Evolutionary conservation across 2,888 invertebrate species (phyloP).

Genomic region (Bimastos eiseni): DNA sequence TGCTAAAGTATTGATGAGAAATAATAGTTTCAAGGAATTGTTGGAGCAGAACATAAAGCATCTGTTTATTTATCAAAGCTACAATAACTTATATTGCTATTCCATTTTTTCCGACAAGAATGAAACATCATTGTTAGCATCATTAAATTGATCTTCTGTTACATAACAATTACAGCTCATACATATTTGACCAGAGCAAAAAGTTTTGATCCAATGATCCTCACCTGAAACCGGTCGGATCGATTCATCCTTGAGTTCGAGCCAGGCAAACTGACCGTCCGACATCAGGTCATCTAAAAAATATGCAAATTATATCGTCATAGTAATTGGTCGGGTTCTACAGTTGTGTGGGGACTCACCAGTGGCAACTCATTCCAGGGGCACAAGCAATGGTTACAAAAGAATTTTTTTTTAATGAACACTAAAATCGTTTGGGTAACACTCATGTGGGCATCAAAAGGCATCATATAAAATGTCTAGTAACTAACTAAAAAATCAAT

Average conservation of each 20-base stretch:
- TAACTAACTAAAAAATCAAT: neutral
- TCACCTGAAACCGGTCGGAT: conserved; percentile 15
- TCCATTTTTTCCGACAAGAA: no score
- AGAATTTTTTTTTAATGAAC: neutral
- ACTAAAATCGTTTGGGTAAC: neutral
- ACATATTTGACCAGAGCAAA: neutral
- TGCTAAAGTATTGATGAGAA: no score
- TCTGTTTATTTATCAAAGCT: no score
- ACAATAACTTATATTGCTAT: no score
- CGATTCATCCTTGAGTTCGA: conserved; percentile 3
- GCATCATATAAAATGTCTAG: neutral
- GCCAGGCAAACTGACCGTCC: neutral
- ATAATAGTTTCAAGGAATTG: no score
- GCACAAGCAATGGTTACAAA: neutral
- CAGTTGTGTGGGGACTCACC: neutral
- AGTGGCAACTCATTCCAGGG: neutral
- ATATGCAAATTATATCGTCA: neutral
- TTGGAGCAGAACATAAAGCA: no score
- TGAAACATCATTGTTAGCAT: no score
- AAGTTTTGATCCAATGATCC: neutral
- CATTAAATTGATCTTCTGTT: no score
- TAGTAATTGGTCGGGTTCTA: neutral
- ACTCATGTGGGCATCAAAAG: neutral
- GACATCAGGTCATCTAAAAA: neutral
- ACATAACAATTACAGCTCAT: no score